Evolutionary conservation across 1,140 invertebrate genomes (phyloP).

Genomic region (Formica exsecta): DNA sequence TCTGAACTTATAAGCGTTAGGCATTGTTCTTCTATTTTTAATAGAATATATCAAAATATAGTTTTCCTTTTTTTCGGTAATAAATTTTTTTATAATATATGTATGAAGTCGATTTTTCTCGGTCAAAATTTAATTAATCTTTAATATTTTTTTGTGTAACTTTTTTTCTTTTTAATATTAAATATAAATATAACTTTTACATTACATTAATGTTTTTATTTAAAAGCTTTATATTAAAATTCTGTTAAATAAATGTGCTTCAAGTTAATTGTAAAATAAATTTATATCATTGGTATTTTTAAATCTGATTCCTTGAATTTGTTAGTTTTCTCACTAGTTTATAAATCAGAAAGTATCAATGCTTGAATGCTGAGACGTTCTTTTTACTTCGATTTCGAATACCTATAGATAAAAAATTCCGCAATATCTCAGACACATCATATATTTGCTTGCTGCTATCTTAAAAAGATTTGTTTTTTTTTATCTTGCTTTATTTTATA

Average conservation of each 20-base stretch:
- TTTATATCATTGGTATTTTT: background rate
- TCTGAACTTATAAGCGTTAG: constrained; percentile 28
- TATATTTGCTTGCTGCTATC: background rate
- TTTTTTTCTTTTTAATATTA: background rate
- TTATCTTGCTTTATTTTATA: background rate
- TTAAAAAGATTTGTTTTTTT: background rate
- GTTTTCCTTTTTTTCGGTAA: background rate
- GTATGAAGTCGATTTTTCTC: background rate
- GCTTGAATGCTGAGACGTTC: too few relatives aligned
- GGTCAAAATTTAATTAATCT: background rate
- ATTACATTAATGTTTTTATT: background rate
- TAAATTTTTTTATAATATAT: background rate
- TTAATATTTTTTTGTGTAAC: background rate
- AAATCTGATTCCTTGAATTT: background rate
- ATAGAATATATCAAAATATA: background rate
- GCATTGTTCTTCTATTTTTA: background rate
- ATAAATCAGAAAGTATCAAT: too few relatives aligned
- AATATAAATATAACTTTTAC: background rate
- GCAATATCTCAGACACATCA: background rate
- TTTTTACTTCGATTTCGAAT: background rate
- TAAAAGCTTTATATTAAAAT: background rate
- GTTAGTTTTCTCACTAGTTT: background rate
- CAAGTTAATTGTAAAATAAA: background rate
- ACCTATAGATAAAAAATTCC: background rate
- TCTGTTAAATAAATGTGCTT: background rate